Evolutionary conservation across 2,797 vertebrate species (phyloP), one percentile per base, ranked within the genome.

Genomic region (Thamnophis elegans): DNA sequence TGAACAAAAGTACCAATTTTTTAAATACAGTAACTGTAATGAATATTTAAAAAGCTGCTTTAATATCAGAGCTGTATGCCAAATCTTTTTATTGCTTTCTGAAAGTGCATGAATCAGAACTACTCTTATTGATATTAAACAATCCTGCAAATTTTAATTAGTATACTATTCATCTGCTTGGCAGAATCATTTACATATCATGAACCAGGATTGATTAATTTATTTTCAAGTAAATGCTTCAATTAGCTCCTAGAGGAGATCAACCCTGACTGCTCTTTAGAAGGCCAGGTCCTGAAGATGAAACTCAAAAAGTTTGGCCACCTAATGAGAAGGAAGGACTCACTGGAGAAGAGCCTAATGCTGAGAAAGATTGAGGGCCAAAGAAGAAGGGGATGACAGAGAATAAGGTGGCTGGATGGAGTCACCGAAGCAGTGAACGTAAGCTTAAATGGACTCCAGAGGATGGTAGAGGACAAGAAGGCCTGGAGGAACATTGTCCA

Each of bases 61-160:
- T 53, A 82, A 92, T 94, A 36, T 88, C 56, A 85, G 89, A 91
- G 14, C 16, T 87, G 6, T 62, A 78, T 28, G 85, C 62, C 62
- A 93, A 89, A 22, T 55, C 18, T 85, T 59, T 89, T 93, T 51
- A 85, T 91, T 93, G 86, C 32, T 91, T 89, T 85, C 28, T 53
- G 88, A 78, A 90, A 78, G 60, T 90, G 26, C 85, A 60, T 87
- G 89, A 87, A 73, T 73, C 54, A 68, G 20, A 92, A 28, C 42
- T 13, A 68, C n/a, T 58, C 47, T 53, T 53, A 58, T 87, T 90
- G 51, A 73, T 55, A 92, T 87, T 68, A 59, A 89, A 89, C 55
- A 89, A 60, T n/a, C 82, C 59, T 73, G 28, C 89, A 90, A 28
- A 51, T 87, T 87, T 92, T 92, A 85, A 89, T 92, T 89, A 62